phyloP scores from a whole-genome alignment of 2,888 invertebrate species.

The Malacosoma neustria region DNA sequence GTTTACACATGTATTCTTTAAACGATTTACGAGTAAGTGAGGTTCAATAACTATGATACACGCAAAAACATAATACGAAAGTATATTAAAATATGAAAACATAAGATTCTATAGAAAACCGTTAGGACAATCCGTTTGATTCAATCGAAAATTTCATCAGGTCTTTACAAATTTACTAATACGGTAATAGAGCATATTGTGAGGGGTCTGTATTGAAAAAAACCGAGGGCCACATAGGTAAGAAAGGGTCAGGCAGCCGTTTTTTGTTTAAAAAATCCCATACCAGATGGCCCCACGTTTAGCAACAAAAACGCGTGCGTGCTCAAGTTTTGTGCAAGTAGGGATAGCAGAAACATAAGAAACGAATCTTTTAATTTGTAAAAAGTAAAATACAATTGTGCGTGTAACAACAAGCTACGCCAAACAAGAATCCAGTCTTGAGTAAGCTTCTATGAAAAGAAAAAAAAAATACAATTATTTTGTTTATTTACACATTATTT shows the following conservation, averaged over 20 bases:
- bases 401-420: too few relatives aligned
- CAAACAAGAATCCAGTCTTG: too few relatives aligned
- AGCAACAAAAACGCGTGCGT: slow-evolving; percentile 68
- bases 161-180: slow-evolving; percentile 67
- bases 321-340: slow-evolving; percentile 55
- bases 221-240: slow-evolving; percentile 66
- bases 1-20: too few relatives aligned
- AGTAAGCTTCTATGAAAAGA: too few relatives aligned
- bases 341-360: slow-evolving; percentile 24
- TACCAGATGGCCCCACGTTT: slow-evolving; percentile 71
- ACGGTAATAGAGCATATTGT: slow-evolving; percentile 72
- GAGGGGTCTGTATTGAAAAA: slow-evolving; percentile 53
- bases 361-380: neutral
- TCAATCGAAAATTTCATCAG: slow-evolving; percentile 71
- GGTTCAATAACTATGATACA: too few relatives aligned
- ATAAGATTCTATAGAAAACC: slow-evolving; percentile 44
- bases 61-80: too few relatives aligned
- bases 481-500: too few relatives aligned
- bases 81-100: too few relatives aligned
- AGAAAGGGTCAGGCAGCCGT: slow-evolving; percentile 71
- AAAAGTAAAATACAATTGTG: too few relatives aligned
- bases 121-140: slow-evolving; percentile 69
- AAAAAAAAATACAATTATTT: too few relatives aligned
- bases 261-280: slow-evolving; percentile 60
- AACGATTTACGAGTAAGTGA: too few relatives aligned